phyloP scores from a whole-genome alignment of 2,113 vertebrate species.

The Stigmatopora argus region DNA sequence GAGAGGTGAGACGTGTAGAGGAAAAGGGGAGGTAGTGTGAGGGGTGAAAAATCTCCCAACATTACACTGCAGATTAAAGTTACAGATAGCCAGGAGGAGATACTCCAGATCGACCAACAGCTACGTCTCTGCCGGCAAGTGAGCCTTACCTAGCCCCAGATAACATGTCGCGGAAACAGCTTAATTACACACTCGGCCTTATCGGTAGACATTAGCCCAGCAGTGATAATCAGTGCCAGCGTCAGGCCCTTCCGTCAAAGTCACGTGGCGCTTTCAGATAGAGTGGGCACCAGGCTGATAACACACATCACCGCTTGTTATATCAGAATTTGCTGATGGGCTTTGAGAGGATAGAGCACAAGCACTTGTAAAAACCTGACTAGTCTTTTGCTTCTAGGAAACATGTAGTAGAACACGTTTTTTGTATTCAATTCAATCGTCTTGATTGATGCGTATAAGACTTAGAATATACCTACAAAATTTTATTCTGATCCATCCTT shows the following conservation, averaged over 20 bases:
- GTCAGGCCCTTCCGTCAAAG: constrained; percentile 50
- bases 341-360: constrained; percentile 45
- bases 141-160: constrained; percentile 54
- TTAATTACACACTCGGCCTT: constrained; percentile 68
- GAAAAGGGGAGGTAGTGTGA: constrained; percentile 6
- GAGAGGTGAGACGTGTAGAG: constrained; percentile 8
- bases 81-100: constrained; percentile 10
- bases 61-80: constrained; percentile 14
- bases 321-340: constrained; percentile 60
- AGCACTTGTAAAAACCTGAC: background rate
- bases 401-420: background rate
- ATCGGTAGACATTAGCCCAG: constrained; percentile 64
- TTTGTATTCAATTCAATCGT: background rate
- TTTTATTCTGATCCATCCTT: no score
- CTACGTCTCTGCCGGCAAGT: constrained; percentile 49
- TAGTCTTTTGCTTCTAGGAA: background rate
- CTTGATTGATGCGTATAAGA: no score
- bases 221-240: constrained; percentile 55
- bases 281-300: constrained; percentile 53
- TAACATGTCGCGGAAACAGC: constrained; percentile 58
- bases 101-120: constrained; percentile 38
- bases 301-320: constrained; percentile 51
- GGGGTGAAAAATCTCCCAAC: constrained; percentile 14
- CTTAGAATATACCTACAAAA: no score
- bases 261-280: constrained; percentile 51